Conservation (phyloP, 1,140 invertebrate species). For the Pseudachorutes palmiensis region DNA sequence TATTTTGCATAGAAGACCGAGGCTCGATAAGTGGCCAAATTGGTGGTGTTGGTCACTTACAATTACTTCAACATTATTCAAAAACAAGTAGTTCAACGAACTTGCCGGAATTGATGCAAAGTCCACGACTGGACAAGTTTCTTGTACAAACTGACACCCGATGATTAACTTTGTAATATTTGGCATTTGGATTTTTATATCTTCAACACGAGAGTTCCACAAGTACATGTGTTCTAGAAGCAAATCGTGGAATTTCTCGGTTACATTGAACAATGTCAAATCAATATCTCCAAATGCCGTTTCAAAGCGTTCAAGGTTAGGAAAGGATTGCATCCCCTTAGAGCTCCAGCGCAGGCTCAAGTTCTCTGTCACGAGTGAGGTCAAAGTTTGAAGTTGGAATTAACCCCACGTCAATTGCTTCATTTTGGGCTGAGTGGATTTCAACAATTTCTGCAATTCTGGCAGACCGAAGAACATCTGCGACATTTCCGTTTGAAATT, state of each 20-base stretch:
- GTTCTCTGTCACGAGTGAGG: neutral
- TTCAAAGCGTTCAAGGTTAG: neutral
- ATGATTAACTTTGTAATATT: neutral
- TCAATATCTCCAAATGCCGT: neutral
- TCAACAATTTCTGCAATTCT: neutral
- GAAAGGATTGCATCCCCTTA: neutral
- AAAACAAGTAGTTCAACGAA: neutral
- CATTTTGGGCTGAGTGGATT: neutral
- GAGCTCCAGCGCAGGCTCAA: slow-evolving; percentile 5
- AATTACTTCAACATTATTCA: neutral
- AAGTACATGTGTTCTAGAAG: neutral
- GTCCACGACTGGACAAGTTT: neutral
- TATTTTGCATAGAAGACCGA: too few relatives aligned
- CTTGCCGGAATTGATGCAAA: neutral
- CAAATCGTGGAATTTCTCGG: neutral
- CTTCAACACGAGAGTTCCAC: neutral
- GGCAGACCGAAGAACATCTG: neutral
- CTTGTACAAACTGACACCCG: neutral
- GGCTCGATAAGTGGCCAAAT: too few relatives aligned
- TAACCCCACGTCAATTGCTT: neutral
- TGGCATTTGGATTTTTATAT: neutral
- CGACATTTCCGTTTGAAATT: neutral
- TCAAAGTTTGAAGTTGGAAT: neutral
- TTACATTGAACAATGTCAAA: neutral
- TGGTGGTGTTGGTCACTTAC: too few relatives aligned